A percentile compares a stretch with the other conserved stretches of the same genome.
Conservation (phyloP, 2,888 invertebrate species). For the Erebia ligea region DNA sequence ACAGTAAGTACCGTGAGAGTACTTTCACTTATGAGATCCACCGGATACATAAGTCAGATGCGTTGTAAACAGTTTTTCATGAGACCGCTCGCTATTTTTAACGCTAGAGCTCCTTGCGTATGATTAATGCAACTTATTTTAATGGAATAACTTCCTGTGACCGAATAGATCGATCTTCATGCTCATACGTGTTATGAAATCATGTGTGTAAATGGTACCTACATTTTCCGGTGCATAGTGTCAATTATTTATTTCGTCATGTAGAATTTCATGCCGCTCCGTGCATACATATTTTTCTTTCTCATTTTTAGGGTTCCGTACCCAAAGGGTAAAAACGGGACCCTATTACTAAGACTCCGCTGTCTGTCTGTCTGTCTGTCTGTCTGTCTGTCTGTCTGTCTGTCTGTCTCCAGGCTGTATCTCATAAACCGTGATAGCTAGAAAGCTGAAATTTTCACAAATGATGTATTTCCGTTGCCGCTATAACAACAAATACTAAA, state of each 20-base stretch:
- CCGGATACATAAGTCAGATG: conserved; percentile 50
- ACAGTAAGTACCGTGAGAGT: conserved; percentile 47
- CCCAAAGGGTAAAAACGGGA: no score
- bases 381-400: no score
- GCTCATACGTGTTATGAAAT: conserved; percentile 15
- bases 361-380: no score
- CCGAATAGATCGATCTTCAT: conserved; percentile 21
- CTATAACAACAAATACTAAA: no score
- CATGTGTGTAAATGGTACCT: not conserved
- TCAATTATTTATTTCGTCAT: not conserved
- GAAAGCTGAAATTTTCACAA: no score
- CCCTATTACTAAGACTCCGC: no score
- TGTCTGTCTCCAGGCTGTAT: no score
- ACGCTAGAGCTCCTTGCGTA: conserved; percentile 30
- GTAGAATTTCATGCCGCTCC: not conserved
- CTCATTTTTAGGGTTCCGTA: no score
- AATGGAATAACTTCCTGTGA: conserved; percentile 41
- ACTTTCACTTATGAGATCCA: conserved; percentile 45
- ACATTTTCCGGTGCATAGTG: not conserved
- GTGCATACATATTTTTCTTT: not conserved
- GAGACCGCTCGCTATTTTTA: conserved; percentile 26
- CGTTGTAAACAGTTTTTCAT: conserved; percentile 37
- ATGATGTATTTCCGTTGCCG: no score
- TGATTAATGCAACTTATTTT: conserved; percentile 43
- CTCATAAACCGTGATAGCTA: no score